These are phyloP conservation scores for Liasis olivaceus DNA, from an alignment of 2,797 vertebrate species.

Conservation along the genomic window DNA sequence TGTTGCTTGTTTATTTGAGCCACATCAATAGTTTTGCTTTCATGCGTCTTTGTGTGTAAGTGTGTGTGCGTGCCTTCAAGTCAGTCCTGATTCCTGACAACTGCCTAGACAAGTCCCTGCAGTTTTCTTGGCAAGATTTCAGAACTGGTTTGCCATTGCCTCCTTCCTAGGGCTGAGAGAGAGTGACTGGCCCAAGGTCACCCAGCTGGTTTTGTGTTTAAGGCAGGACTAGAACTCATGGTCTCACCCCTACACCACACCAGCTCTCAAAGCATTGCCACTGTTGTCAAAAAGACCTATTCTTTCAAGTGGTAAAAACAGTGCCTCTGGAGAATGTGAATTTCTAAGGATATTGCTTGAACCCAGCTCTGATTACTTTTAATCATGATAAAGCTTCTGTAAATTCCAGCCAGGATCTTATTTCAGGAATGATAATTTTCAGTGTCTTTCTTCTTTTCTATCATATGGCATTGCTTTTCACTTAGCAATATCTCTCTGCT, in stretches of 20 bases:
- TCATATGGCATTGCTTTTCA: background rate
- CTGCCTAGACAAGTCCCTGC: background rate
- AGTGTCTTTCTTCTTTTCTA: background rate
- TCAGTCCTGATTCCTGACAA: background rate
- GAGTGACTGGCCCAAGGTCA: background rate
- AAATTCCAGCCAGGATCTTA: background rate
- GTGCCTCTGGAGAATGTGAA: constrained; percentile 11
- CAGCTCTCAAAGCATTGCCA: background rate
- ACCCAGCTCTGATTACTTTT: background rate
- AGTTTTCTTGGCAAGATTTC: background rate
- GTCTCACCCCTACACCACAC: background rate
- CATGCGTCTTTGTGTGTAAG: background rate
- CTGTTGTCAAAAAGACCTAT: background rate
- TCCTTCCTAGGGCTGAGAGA: background rate
- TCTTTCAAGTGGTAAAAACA: constrained; percentile 7
- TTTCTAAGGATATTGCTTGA: background rate
- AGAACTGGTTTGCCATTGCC: background rate
- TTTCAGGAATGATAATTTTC: background rate
- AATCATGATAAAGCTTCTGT: background rate
- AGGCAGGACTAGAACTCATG: background rate
- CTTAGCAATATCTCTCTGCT: background rate
- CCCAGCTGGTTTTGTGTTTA: background rate
- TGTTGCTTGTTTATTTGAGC: background rate
- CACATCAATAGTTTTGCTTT: background rate
- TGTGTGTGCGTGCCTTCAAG: background rate